Percentiles rank a stretch among this genome's conserved stretches.
Conservation (phyloP, 2,888 invertebrate species). For the Megamerina dolium region DNA sequence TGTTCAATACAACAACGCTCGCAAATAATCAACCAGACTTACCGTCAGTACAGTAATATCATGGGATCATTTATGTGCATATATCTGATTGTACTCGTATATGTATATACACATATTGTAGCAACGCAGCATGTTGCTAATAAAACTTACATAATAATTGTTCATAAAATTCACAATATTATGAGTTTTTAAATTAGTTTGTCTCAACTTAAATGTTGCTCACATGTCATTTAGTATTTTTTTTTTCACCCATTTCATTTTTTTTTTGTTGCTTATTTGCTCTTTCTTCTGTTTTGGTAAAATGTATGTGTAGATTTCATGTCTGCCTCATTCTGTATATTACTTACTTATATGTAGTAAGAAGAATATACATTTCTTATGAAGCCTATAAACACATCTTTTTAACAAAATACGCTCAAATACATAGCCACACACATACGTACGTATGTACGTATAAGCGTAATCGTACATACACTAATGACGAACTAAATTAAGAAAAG, state of each 20-base stretch:
- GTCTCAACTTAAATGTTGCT: conserved; percentile 19
- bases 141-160: conserved; percentile 48
- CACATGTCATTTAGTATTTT: conserved; percentile 7
- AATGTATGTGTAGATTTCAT: no score
- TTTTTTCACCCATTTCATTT: neutral
- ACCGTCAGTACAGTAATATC: no score
- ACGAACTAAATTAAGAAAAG: conserved; percentile 16
- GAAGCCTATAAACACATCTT: conserved; percentile 9
- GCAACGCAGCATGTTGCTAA: conserved; percentile 25
- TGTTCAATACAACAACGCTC: conserved; percentile 2
- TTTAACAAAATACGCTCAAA: neutral
- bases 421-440: conserved; percentile 1
- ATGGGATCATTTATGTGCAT: no score
- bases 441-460: no score
- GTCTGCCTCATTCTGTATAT: no score
- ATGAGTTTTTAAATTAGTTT: conserved; percentile 44
- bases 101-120: no score
- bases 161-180: conserved; percentile 45
- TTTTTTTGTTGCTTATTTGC: no score
- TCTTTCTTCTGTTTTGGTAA: no score
- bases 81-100: no score
- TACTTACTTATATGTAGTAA: no score
- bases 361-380: no score
- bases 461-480: no score
- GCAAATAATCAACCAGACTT: conserved; percentile 3